Conservation (phyloP, 2,113 vertebrate genomes). For the Eleginops maclovinus region DNA sequence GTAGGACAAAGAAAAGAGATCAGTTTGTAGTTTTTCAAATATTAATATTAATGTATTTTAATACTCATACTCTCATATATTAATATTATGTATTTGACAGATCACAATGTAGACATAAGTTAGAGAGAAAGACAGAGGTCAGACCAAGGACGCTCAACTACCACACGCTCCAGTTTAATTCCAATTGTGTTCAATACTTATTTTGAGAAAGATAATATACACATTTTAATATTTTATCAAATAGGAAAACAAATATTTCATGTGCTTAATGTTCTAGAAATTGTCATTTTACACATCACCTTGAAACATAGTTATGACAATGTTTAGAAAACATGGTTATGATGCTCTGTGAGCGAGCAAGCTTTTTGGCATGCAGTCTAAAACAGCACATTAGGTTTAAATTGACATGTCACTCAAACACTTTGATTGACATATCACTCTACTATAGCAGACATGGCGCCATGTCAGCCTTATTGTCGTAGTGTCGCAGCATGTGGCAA, state of each 20-base stretch:
- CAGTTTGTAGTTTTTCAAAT: background rate
- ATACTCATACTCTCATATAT: background rate
- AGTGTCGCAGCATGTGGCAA: background rate
- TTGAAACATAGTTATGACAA: background rate
- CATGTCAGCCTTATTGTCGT: slow-evolving; percentile 37
- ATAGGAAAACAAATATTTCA: background rate
- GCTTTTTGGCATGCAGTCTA: slow-evolving; percentile 28
- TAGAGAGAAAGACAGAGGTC: too few species aligned
- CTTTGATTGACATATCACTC: slow-evolving; percentile 31
- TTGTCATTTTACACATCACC: background rate
- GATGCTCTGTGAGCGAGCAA: slow-evolving; percentile 19
- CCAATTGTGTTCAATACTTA: background rate
- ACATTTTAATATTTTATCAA: background rate
- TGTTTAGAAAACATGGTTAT: slow-evolving; percentile 22
- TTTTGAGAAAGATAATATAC: background rate
- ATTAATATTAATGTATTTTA: background rate
- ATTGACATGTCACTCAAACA: slow-evolving; percentile 53
- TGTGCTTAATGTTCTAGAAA: background rate
- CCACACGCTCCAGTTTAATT: background rate
- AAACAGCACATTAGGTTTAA: slow-evolving; percentile 52
- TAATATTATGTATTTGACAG: too few species aligned
- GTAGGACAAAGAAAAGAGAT: background rate
- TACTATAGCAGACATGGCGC: slow-evolving; percentile 5
- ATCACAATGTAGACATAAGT: too few species aligned
- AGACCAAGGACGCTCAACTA: too few species aligned